Evolutionary conservation across 2,797 vertebrate species (phyloP), one percentile per base, ranked within the genome.

Genomic region (Catostomus latipinnis): DNA sequence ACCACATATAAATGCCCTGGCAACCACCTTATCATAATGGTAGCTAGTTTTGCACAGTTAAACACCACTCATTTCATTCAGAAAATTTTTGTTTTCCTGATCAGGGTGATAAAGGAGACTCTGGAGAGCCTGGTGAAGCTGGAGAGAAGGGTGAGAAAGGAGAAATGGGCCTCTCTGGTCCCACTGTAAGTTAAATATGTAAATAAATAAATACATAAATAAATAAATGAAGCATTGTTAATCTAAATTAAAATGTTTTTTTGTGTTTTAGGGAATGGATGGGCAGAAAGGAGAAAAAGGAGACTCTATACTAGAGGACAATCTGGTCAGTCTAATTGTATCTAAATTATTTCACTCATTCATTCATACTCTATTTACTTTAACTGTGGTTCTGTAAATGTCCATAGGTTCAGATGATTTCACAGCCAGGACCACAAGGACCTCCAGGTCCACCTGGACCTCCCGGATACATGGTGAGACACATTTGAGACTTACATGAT

Each of bases 201-300:
- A 34, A 34, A 34, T 34, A 34, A 34, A 2, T 74, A 11, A 6
- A 14, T 22, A 14, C 16, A 18, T 34, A 34, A 10, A 22, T 11
- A 22, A 6, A 56, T 34, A 34, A 7, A 75, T 48, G n/a, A 8
- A 7, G 14, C 43, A 11, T 16, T 62, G 49, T 78, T 71, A 18
- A n/a, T 66, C 9, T 74, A 0, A 65, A 10, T 67, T 13, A n/a
- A 66, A 69, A 16, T 43, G n/a, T 58, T 75, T 18, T 58, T 83
- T 14, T 81, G 16, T 83, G 6, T 70, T 7, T 60, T 62, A 96
- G 95, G 95, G 95, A 43, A 73, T 91, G 52, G 93, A 94, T 4
- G 95, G 95, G 18, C 91, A 88, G 81, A 94, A 90, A 86, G 94
- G 94, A 71, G 93, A 94, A 67, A 94, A 88, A 86, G 95, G 95